phyloP scores from a whole-genome alignment of 2,888 invertebrate species.

The Andrena hattorfiana region DNA sequence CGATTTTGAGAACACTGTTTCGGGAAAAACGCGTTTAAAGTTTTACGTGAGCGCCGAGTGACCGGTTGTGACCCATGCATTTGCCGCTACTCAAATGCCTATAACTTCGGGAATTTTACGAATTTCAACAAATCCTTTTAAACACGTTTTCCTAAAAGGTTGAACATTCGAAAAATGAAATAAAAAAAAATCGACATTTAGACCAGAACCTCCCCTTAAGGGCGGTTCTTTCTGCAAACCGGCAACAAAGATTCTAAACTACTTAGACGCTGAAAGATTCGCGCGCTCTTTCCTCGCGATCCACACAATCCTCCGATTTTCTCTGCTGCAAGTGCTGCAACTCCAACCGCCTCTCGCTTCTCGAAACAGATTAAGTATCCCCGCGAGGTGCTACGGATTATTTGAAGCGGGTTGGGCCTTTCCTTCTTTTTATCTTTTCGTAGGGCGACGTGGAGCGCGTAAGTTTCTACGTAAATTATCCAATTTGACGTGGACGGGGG shows the following conservation, averaged over 20 bases:
- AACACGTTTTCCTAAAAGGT: too few relatives aligned
- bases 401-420: neutral
- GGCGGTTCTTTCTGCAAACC: slow-evolving; percentile 65
- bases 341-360: neutral
- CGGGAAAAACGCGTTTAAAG: too few relatives aligned
- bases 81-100: too few relatives aligned
- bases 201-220: too few relatives aligned
- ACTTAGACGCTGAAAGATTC: slow-evolving; percentile 33
- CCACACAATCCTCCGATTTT: slow-evolving; percentile 32
- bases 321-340: slow-evolving; percentile 9
- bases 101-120: too few relatives aligned
- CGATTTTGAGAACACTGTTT: too few relatives aligned
- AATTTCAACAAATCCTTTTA: too few relatives aligned
- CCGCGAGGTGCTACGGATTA: neutral
- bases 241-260: slow-evolving; percentile 62
- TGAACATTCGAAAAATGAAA: too few relatives aligned
- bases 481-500: neutral
- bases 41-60: too few relatives aligned
- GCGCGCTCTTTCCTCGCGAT: slow-evolving; percentile 55
- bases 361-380: neutral
- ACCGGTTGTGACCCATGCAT: too few relatives aligned
- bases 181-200: too few relatives aligned
- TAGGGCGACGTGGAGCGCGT: neutral
- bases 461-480: slow-evolving; percentile 8
- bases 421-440: too few relatives aligned